phyloP scores from a whole-genome alignment of 2,888 invertebrate genomes.

The Lasioglossum villosulum region DNA sequence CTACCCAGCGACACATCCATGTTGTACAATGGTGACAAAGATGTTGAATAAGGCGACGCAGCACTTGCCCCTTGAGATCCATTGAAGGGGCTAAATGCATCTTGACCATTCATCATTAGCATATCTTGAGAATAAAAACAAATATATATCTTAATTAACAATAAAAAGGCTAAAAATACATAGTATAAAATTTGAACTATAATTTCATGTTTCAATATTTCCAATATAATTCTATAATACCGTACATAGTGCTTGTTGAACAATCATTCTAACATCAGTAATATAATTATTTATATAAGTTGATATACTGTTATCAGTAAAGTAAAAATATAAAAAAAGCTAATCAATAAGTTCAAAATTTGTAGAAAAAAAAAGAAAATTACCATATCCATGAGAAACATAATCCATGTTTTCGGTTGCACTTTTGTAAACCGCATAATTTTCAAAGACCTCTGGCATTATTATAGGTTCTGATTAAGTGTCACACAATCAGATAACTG shows the following conservation, averaged over 20 bases:
- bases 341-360: background rate
- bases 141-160: background rate
- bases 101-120: constrained; percentile 44
- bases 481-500: constrained; percentile 1
- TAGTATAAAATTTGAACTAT: background rate
- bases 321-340: background rate
- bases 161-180: background rate
- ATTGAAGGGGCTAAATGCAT: constrained; percentile 60
- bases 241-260: background rate
- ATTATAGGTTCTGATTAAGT: background rate
- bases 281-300: background rate
- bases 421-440: constrained; percentile 46
- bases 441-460: constrained; percentile 75
- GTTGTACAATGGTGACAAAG: constrained; percentile 64
- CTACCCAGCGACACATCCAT: constrained; percentile 46
- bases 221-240: background rate
- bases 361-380: constrained; percentile 29
- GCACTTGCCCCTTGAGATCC: constrained; percentile 66
- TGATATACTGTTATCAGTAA: background rate
- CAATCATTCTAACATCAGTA: background rate
- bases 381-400: constrained; percentile 69
- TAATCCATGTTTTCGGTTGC: constrained; percentile 56
- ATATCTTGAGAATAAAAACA: constrained; percentile 43
- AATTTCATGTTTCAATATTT: background rate
- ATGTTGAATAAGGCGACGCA: constrained; percentile 71